Conservation (phyloP, 2,113 vertebrate species). For the Scomber japonicus region DNA sequence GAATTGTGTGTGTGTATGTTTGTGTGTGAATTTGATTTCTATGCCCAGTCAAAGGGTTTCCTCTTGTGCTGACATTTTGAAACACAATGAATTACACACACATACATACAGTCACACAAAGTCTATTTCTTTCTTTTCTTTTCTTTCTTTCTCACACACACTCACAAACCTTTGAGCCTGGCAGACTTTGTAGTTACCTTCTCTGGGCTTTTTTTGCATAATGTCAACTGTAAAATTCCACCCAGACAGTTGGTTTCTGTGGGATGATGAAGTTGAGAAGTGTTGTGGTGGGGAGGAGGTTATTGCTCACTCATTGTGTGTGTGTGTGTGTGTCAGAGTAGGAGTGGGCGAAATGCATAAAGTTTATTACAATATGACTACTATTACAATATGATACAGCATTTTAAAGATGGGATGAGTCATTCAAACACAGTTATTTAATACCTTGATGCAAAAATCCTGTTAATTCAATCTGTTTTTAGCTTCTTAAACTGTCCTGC, state of each 20-base stretch:
- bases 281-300: slow-evolving; percentile 9
- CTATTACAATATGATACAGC: no score
- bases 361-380: no score
- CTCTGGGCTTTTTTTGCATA: slow-evolving; percentile 53
- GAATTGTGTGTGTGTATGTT: not conserved
- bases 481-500: no score
- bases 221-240: slow-evolving; percentile 52
- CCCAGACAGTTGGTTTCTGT: slow-evolving; percentile 38
- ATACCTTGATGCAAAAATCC: not conserved
- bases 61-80: slow-evolving; percentile 22
- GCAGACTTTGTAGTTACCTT: slow-evolving; percentile 20
- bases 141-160: not conserved
- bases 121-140: no score
- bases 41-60: slow-evolving; percentile 1
- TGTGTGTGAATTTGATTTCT: not conserved
- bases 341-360: no score
- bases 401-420: not conserved
- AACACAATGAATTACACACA: slow-evolving; percentile 4
- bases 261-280: slow-evolving; percentile 3
- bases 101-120: not conserved
- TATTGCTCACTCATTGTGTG: not conserved
- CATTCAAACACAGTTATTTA: not conserved
- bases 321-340: not conserved
- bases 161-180: not conserved
- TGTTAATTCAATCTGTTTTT: not conserved